These are phyloP conservation scores for Rhorus exstirpatorius DNA, from an alignment of 2,888 invertebrate species.

Conservation along the genomic window DNA sequence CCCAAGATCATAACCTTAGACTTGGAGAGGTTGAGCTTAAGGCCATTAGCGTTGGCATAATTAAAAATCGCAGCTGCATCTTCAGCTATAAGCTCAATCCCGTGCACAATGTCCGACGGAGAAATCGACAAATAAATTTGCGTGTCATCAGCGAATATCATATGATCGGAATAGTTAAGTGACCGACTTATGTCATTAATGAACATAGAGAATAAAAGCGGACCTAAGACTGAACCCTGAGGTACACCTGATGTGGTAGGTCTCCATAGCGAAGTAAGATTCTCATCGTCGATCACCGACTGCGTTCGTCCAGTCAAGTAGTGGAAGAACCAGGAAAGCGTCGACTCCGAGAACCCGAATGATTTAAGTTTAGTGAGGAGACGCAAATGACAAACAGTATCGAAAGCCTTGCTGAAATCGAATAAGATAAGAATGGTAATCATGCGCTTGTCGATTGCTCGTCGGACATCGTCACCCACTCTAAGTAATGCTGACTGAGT, in stretches of 20 bases:
- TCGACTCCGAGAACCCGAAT: not conserved
- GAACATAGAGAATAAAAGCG: not conserved
- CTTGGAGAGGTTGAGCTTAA: constrained; percentile 24
- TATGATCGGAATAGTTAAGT: not conserved
- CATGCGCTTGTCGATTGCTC: constrained; percentile 1
- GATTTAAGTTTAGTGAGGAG: constrained; percentile 5
- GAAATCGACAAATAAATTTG: not conserved
- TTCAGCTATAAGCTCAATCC: not conserved
- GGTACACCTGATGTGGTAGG: not conserved
- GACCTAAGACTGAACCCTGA: not conserved
- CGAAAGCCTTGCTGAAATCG: constrained; percentile 48
- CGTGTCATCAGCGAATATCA: not conserved
- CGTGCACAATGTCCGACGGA: not conserved
- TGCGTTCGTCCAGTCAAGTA: constrained; percentile 8
- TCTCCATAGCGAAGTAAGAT: not conserved
- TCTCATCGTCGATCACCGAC: constrained; percentile 2
- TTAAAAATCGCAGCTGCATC: not conserved
- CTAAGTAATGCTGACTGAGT: constrained; percentile 24
- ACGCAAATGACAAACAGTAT: not conserved
- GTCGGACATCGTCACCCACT: constrained; percentile 8
- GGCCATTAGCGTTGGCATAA: not conserved
- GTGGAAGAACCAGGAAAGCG: not conserved
- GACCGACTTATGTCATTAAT: not conserved
- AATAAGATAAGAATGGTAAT: constrained; percentile 1
- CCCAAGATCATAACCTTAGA: constrained; percentile 22